These are phyloP conservation scores for Halisarca cf. caerulea DNA, from an alignment of 37 sponge, comb jelly and placozoan genomes.

Conservation along the genomic window DNA sequence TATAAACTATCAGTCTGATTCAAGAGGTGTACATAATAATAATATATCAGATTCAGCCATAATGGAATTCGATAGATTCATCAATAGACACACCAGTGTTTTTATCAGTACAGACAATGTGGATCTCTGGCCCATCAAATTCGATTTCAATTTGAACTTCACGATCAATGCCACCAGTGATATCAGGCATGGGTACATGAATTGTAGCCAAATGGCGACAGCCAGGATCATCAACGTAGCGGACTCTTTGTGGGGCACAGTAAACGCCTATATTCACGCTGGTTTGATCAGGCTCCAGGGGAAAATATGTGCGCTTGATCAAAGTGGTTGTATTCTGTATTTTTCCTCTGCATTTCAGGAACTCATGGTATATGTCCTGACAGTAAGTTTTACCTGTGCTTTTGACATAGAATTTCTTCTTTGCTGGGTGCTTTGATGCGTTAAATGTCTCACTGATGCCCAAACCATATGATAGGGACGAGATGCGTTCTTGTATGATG, in stretches of 20 bases:
- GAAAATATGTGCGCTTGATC: background rate
- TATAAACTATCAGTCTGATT: too few species aligned
- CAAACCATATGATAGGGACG: background rate
- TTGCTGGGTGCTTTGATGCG: background rate
- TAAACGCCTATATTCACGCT: background rate
- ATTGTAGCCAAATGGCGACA: background rate
- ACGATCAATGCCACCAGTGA: background rate
- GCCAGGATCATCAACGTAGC: background rate
- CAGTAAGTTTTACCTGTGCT: background rate
- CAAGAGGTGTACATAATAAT: too few species aligned
- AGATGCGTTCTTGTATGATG: constrained; percentile 5
- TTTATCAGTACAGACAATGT: background rate
- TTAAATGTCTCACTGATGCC: background rate
- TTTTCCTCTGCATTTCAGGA: background rate
- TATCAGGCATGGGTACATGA: background rate
- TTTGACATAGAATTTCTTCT: background rate
- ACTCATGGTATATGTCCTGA: background rate
- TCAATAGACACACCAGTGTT: background rate
- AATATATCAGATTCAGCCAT: background rate
- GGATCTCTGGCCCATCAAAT: constrained; percentile 15
- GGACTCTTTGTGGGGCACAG: background rate
- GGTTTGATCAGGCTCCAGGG: background rate
- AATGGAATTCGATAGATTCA: background rate
- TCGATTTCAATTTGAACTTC: background rate
- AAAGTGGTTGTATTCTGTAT: background rate